Base-by-base conservation (phyloP, 2,888 invertebrate genomes). In the Nasonovia ribisnigri region DNA sequence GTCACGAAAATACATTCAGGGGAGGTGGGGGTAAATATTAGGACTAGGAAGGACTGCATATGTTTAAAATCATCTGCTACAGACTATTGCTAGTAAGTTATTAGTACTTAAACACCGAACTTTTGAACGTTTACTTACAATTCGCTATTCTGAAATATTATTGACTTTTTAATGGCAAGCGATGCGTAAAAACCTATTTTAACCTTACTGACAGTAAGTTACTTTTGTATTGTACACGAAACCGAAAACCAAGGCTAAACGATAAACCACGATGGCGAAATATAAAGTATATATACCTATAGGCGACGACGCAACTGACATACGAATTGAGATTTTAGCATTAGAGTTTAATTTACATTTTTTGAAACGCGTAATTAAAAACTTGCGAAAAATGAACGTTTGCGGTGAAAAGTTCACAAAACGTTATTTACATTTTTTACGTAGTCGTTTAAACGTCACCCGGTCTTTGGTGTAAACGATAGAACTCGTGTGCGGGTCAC, bases 401-500 rank as follows among this genome's bases (percentile, higher is more conserved):
- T 43, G 43, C 29, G 84, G 43, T 84, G 42, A 84, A 84, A 67
- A 54, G 90, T 90, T 46, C 46, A n/a, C 43, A 10, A 43, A 90
- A 54, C 42, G 24, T 54, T 88, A 51, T 88, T 42, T 88, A 54
- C 36, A 46, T 89, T 89, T n/a, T 43, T 57, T 89, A 24, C 5
- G 51, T 54, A 36, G 54, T 36, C 36, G n/a, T 60, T n/a, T 90
- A 24, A 24, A 90, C 24, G 43, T 86, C 26, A 3, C 13, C 24
- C 77, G 46, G 46, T 43, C n/a, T 84, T 51, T 42, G 42, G 46
- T 46, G 46, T 67, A 90, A 90, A 77, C n/a, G 46, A 67, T 46
- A 77, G 36, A 77, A 36, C 67, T 29, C 67, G 67, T 57, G 89
- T 43, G 89, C 57, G 57, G 54, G 89, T 89, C 89, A 89, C 89